Conservation (phyloP, 2,113 vertebrate species). For the Oncorhynchus nerka region DNA sequence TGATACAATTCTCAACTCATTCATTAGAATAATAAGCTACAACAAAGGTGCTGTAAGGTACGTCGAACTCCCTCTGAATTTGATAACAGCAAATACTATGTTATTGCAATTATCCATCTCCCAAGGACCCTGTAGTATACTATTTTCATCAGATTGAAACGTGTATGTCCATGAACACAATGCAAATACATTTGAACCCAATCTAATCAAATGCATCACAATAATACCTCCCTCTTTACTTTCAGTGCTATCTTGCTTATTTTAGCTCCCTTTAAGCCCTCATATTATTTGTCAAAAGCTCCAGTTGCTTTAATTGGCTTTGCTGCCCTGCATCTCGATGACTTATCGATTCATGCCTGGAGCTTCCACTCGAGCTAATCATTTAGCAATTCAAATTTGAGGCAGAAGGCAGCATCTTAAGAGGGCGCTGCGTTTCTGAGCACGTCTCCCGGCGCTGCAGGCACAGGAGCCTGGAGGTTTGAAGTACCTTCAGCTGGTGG, state of each 20-base stretch:
- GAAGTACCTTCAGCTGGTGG: conserved; percentile 31
- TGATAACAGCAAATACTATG: not conserved
- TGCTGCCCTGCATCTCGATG: conserved; percentile 45
- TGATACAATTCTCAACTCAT: no score
- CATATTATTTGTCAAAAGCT: conserved; percentile 45
- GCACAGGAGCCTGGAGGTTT: conserved; percentile 7
- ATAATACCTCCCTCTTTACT: conserved; percentile 3
- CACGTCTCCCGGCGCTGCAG: conserved; percentile 11
- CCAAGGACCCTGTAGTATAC: not conserved
- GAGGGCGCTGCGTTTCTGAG: conserved; percentile 9
- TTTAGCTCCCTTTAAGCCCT: conserved; percentile 25
- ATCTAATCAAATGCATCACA: conserved; percentile 4
- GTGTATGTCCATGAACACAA: conserved; percentile 14
- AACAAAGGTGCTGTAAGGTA: not conserved
- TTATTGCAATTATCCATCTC: not conserved
- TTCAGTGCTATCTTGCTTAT: conserved; percentile 20
- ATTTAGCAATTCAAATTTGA: conserved; percentile 64
- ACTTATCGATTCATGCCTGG: conserved; percentile 58
- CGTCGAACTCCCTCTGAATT: not conserved
- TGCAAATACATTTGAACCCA: conserved; percentile 24
- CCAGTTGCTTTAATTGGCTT: conserved; percentile 49
- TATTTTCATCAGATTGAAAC: not conserved
- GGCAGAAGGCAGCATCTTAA: conserved; percentile 27
- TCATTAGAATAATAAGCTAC: not conserved
- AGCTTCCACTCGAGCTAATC: conserved; percentile 53